phyloP scores from a whole-genome alignment of 92 coral and sea anemone genomes.

The Diadumene lineata region DNA sequence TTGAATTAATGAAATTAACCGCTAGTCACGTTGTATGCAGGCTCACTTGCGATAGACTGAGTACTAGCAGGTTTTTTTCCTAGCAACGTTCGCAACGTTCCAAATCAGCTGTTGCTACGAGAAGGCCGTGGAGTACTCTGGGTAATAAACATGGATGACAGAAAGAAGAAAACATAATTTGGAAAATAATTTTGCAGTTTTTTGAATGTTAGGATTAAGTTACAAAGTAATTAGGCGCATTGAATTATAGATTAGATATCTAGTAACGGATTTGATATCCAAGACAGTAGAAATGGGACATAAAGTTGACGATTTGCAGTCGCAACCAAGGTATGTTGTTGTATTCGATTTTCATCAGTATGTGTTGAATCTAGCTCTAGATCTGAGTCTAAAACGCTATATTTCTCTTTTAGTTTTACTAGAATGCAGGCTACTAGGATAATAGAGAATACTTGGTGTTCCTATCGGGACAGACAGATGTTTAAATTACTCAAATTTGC shows the following conservation, averaged over 20 bases:
- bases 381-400: neutral
- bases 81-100: conserved; percentile 42
- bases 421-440: conserved; percentile 75
- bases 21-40: conserved; percentile 32
- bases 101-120: conserved; percentile 31
- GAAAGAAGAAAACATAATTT: neutral
- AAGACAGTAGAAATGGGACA: conserved; percentile 48
- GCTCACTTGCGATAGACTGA: conserved; percentile 2
- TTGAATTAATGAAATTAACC: conserved; percentile 46
- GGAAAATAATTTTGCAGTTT: conserved; percentile 1
- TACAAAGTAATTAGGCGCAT: neutral
- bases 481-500: conserved; percentile 93
- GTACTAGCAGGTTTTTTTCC: conserved; percentile 13
- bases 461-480: conserved; percentile 94
- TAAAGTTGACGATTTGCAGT: conserved; percentile 35
- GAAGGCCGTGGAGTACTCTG: conserved; percentile 17
- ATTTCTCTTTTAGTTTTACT: conserved; percentile 40
- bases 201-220: neutral
- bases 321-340: conserved; percentile 33
- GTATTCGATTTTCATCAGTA: neutral
- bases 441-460: conserved; percentile 88
- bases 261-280: neutral
- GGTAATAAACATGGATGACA: conserved; percentile 43
- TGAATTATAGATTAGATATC: neutral
- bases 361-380: neutral